Conservation (phyloP, 2,888 invertebrate genomes). For the Ditylenchus weischeri region DNA sequence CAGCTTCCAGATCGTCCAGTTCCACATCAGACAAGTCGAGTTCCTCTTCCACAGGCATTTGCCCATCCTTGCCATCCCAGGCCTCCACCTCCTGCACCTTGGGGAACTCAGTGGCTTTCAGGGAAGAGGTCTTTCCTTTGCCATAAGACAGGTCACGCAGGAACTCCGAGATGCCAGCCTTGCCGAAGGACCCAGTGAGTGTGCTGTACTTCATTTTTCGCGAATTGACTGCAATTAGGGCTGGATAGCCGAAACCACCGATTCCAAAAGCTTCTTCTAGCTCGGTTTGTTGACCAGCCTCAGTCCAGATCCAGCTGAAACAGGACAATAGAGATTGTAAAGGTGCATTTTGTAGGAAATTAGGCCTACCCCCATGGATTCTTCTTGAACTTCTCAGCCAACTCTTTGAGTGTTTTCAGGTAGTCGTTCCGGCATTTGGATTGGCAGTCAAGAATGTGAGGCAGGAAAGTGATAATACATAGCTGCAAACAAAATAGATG, state of each 20-base stretch:
- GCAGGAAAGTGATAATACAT: constrained; percentile 87
- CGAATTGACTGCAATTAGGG: constrained; percentile 90
- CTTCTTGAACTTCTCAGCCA: constrained; percentile 87
- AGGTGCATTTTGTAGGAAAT: constrained; percentile 10
- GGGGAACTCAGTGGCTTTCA: constrained; percentile 71
- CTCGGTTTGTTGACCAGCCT: constrained; percentile 79
- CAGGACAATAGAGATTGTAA: constrained; percentile 1
- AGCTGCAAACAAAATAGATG: not conserved
- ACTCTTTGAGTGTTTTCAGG: constrained; percentile 70
- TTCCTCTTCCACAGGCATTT: constrained; percentile 61
- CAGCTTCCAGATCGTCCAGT: constrained; percentile 57
- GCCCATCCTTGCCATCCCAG: constrained; percentile 65
- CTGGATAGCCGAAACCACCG: constrained; percentile 97
- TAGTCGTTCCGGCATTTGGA: constrained; percentile 86
- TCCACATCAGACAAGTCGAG: constrained; percentile 63
- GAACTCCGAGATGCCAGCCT: constrained; percentile 89
- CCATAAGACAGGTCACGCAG: constrained; percentile 88
- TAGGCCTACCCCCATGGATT: constrained; percentile 82
- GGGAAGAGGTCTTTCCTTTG: constrained; percentile 82
- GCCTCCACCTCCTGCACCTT: constrained; percentile 56
- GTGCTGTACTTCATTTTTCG: constrained; percentile 87
- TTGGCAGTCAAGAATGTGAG: constrained; percentile 92
- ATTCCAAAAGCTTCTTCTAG: constrained; percentile 86
- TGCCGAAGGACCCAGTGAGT: constrained; percentile 73
- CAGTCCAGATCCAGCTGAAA: constrained; percentile 83